Evolutionary conservation across 2,888 invertebrate species (phyloP), one percentile per base, ranked within the genome.

Genomic region (Margaritifera margaritifera): DNA sequence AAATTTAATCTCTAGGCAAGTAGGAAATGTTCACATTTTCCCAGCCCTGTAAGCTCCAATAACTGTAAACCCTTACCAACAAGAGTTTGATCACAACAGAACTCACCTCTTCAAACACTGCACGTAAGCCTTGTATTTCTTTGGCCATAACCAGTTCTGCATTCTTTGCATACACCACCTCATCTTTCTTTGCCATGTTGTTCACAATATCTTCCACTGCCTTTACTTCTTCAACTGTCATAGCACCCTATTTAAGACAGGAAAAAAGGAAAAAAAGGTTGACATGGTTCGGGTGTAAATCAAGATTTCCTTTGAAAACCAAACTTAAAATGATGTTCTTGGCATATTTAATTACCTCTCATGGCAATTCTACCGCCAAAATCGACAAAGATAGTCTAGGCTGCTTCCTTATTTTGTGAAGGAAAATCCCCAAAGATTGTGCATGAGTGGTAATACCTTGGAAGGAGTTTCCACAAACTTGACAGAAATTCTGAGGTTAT

Each of bases 81-180:
- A 42, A 42, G 1, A 42, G 11, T 11, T 42, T 3, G 11, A 11
- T 3, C 42, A 27, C 11, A 24, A n/a, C 11, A 20, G 24, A n/a
- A 61, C 78, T 64, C 69, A 91, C 91, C 89, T 99, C 99, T 89
- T 97, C 99, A 91, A 99, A 99, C 91, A 99, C 98, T 27, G 99
- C 99, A 76, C 99, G 77, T 31, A 90, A 81, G 20, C 90, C 90
- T 68, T 89, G 87, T 18, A 90, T 95, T 77, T 94, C 94, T 91
- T 98, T 98, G 20, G 99, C 99, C 69, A 94, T 91, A 57, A 93
- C 92, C 69, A 99, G 92, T 68, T 93, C 92, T 0, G 96, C 93
- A 83, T 97, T 95, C 90, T 95, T 96, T 8, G 97, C 95, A 90
- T 93, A 98, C 54, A 99, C 96, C 70, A 92, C 91, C 80, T 94